Percentiles rank a stretch among this genome's conserved stretches.
phyloP scores from a whole-genome alignment of 2,888 invertebrate genomes.

The Stictocephala bisonia region DNA sequence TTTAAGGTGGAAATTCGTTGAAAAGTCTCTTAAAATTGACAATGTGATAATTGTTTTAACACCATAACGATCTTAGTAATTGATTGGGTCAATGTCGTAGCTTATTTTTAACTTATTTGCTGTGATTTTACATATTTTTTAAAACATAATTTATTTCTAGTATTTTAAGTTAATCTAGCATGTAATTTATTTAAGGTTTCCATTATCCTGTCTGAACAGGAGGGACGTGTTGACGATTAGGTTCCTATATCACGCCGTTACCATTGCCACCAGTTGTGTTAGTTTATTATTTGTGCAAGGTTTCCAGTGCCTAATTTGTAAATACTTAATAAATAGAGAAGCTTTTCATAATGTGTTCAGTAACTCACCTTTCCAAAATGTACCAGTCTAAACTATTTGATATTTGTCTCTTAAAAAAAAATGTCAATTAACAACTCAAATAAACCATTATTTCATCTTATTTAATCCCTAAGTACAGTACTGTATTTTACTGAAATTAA shows the following conservation, averaged over 20 bases:
- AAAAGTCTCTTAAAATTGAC: neutral
- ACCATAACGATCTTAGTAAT: neutral
- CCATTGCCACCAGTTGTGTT: conserved; percentile 28
- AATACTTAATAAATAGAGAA: conserved; percentile 19
- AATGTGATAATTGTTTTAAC: conserved; percentile 34
- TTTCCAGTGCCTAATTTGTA: conserved; percentile 39
- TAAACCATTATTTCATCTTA: neutral
- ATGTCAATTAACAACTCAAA: conserved; percentile 19
- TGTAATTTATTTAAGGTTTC: neutral
- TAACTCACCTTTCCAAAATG: too few species aligned
- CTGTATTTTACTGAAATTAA: conserved; percentile 6
- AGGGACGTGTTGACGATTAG: neutral
- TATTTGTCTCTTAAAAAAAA: too few species aligned
- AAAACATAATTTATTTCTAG: conserved; percentile 20
- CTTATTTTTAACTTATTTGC: conserved; percentile 30
- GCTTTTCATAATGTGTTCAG: conserved; percentile 24
- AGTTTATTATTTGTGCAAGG: conserved; percentile 23
- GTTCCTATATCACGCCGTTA: conserved; percentile 32
- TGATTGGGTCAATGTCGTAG: conserved; percentile 13
- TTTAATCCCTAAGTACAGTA: too few species aligned
- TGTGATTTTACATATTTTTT: conserved; percentile 26
- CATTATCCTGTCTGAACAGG: neutral
- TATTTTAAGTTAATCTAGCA: too few species aligned
- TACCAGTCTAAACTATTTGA: too few species aligned
- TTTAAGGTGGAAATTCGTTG: neutral